Base-by-base conservation (phyloP, 2,888 invertebrate species). In the Synanthedon andrenaeformis region DNA sequence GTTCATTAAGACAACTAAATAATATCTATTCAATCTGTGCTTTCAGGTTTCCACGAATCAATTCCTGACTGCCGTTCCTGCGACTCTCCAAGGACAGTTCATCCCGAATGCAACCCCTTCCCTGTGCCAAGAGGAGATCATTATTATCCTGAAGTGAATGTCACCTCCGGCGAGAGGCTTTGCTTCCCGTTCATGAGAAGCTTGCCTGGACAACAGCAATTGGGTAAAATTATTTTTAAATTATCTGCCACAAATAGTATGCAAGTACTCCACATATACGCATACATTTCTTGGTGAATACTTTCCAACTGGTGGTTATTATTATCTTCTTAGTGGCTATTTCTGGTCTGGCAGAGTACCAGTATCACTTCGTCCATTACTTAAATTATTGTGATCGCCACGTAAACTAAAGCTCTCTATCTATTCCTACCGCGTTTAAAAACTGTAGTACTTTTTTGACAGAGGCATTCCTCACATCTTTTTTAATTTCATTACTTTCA, bases 141-240 rank as follows among this genome's bases (percentile, higher is more conserved):
- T 57, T 96, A 93, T 78, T 98, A 96, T 73, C 95, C 96, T 0
- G 93, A 95, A 58, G 91, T 93, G 41, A 96, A 97, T 71, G 90
- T 93, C 8, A 92, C 93, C 0, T 94, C 94, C 3, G 97, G 97
- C 0, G 92, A 92, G 54, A 88, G 94, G 12, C 89, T 96, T 62
- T 98, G 98, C 79, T 95, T 98, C 82, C 96, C 97, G 0, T 97
- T 96, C 76, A 97, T 97, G 92, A 91, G 97, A 70, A 97, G 96
- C 51, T 82, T 98, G 58, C 96, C 97, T 0, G 97, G 97, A 23
- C 97, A 97, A 69, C 93, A 95, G 64, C 91, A 93, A 53, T 85
- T 98, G 50, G 94, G 90, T 90, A 63, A 75, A 8, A 14, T 48
- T 0, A 0, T 45, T 13, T 45, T 14, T 13, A 12, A 45, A 12